Base-by-base conservation (phyloP, 2,113 vertebrate genomes). In the Grantiella picta region DNA sequence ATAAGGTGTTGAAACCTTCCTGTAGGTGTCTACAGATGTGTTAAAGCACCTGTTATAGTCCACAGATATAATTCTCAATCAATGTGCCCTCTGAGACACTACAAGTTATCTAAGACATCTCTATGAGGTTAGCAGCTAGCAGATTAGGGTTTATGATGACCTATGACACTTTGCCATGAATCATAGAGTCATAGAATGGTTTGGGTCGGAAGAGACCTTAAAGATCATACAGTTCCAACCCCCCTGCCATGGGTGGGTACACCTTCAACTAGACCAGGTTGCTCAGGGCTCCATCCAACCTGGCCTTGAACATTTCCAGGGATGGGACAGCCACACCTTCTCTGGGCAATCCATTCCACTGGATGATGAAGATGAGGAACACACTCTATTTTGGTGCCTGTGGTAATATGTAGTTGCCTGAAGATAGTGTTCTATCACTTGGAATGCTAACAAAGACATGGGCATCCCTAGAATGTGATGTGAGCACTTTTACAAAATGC, bases 111-210 rank as follows among this genome's bases (percentile, higher is more conserved):
- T 2, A 85, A 85, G 21, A 53, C 5, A 44, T 23, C 15, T 38
- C 36, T 28, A 35, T 0, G 0, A 63, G 1, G 3, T 77, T 33
- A 54, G 28, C 2, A 54, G 28, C 5, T 59, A 77, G 38, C 12
- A 63, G 1, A 8, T 38, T 21, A 68, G 27, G 13, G 81, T 81
- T 88, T 76, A 61, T 36, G 17, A 71, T 14, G 27, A 38, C 7
- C 12, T 44, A 8, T 25, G 15, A 4, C 11, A 15, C 12, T 84
- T 80, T 84, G 22, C 29, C 42, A 6, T 31, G 36, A 29, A 40
- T 20, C 29, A 40, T 3, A 49, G 44, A 47, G 24, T 23, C 33
- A 29, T 13, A 15, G 25, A 29, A 61, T 33, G 16, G 20, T 11
- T 77, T 50, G 57, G 35, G 10, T 33, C 33, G 57, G 28, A 61